Evolutionary conservation across 2,888 invertebrate species (phyloP), one percentile per base, ranked within the genome.

Genomic region (Parnassius orleans): DNA sequence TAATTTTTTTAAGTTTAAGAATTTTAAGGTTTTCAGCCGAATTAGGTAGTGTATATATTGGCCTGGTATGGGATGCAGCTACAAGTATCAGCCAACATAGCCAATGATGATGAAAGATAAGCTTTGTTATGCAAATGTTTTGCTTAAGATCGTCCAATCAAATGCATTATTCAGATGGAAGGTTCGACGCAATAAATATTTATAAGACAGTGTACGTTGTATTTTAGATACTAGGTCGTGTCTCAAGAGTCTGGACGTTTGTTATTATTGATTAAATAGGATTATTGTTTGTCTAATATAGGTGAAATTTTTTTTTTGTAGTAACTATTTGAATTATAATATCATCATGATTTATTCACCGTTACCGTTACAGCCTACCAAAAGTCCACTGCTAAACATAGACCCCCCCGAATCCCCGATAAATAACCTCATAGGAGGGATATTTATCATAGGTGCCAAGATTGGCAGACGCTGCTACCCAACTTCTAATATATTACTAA

Each of bases 101-200:
- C 11, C 12, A 48, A 50, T 44, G 42, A 42, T 43, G 43, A 42
- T 57, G 33, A 12, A 19, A 15, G 14, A 58, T 44, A 58, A 50
- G 33, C 52, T 58, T 58, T 24, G 3, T 2, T 24, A 58, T 58
- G 58, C 52, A 60, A 60, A 60, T 53, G 53, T 60, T 14, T 60
- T 50, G 50, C 50, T 11, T 51, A 44, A 55, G 44, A 19, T 42
- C 24, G 51, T 50, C 50, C 43, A 51, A 55, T 60, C 43, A 56
- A 41, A 61, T 61, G 41, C 61, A 61, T 61, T 61, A 61, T 61
- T 61, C 61, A 61, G 33, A 56, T 52, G 51, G 46, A 56, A 44
- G 51, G 55, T 56, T 56, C 42, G n/a, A 46, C 51, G n/a, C 47
- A 15, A 61, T 61, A 56, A 61, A 61, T 61, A 61, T 61, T 61